phyloP scores from a whole-genome alignment of 2,113 vertebrate species.

The Chaetura pelagica region DNA sequence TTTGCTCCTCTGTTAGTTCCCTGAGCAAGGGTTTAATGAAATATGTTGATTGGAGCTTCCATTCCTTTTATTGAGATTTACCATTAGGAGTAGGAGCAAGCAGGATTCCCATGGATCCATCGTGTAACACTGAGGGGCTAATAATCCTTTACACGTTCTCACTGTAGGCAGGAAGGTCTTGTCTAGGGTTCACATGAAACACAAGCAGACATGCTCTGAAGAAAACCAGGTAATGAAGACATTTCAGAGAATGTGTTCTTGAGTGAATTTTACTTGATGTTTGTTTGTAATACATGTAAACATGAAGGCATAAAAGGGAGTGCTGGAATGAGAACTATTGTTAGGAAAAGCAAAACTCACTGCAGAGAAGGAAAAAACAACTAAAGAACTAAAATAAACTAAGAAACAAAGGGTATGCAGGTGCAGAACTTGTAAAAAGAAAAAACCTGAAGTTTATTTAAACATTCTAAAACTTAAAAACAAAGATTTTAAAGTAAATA shows the following conservation, averaged over 20 bases:
- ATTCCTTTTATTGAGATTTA: neutral
- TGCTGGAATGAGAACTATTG: neutral
- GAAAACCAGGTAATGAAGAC: neutral
- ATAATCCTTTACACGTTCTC: neutral
- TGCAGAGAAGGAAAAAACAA: neutral
- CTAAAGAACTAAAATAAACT: neutral
- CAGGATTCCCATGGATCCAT: neutral
- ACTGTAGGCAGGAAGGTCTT: neutral
- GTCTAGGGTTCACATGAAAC: neutral
- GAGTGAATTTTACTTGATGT: neutral
- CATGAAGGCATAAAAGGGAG: neutral
- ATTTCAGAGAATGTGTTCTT: conserved; percentile 17
- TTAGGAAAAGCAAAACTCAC: neutral
- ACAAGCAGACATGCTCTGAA: neutral
- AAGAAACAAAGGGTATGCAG: conserved; percentile 1
- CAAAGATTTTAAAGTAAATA: neutral
- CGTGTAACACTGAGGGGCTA: neutral
- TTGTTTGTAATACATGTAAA: conserved; percentile 18
- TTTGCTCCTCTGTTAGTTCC: neutral
- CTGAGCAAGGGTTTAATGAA: neutral
- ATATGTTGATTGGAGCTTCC: neutral
- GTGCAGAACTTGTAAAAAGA: neutral
- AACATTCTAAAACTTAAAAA: neutral
- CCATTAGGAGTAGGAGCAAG: neutral
- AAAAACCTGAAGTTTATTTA: neutral